Evolutionary conservation across 2,888 invertebrate species (phyloP), one percentile per base, ranked within the genome.

Genomic region (Troglohyphantes excavatus): DNA sequence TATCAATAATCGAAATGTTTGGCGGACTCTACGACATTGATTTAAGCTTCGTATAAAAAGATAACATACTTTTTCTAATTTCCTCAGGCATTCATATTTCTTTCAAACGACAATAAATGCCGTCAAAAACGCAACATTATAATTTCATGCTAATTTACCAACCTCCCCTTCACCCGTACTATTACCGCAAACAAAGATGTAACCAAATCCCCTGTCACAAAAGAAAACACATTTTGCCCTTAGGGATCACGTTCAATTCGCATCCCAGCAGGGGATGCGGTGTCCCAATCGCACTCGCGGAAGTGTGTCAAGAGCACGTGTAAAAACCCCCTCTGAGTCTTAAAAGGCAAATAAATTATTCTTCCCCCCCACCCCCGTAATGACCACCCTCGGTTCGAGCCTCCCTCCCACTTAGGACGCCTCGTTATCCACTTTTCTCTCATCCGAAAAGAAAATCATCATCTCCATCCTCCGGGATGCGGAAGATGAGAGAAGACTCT

Each of bases 331-430:
- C 63, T 79, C n/a, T 29, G 59, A n/a, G 61, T 65, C 65, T 79
- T 65, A 79, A 87, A 79, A 87, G 85, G 78, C 79, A 87, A 87
- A 87, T 72, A 87, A 79, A 79, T 79, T 79, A 79, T n/a, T n/a
- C n/a, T n/a, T n/a, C n/a, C 75, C 75, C 43, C 13, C 63, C 73
- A 39, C 6, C 76, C 86, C 87, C 26, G 29, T 85, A 85, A 85
- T 85, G 85, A 85, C 76, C 76, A 67, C 70, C 70, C 78, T 84
- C 46, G 33, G 53, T 21, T 39, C 19, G 9, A 29, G 17, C 59
- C 75, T 29, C 67, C 53, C 65, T 65, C 61, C 23, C 67, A 75
- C 75, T 67, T 21, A 53, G 67, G 23, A 63, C 61, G 43, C 72
- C 43, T 83, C 83, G 83, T 73, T 83, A 83, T 73, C 53, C 73